Evolutionary conservation across 2,888 invertebrate genomes (phyloP), one percentile per base, ranked within the genome.

Genomic region (Scaptomyza flava): DNA sequence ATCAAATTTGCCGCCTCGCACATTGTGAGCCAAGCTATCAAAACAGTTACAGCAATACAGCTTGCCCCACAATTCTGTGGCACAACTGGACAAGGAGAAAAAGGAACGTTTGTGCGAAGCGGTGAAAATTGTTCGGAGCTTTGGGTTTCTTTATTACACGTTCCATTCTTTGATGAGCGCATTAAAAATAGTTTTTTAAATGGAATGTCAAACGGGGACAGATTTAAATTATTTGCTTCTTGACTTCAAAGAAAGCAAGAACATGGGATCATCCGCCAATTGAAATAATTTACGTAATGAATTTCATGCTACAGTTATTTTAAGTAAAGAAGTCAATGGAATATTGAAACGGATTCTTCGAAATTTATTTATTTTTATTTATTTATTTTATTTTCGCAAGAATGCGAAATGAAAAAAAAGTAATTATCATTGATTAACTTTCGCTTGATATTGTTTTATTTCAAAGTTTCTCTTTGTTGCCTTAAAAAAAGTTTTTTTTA

Each of bases 81-180:
- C 7, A 2, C 51, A 14, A 27, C n/a, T 42, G 59, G 57, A 51
- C 42, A 36, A n/a, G n/a, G 8, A 17, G 53, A 34, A 20, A 3
- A 20, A n/a, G 6, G 12, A n/a, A 45, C 53, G 68, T 72, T 76
- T 70, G 83, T 63, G 64, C 80, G 43, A 23, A 43, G 63, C 9
- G 47, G 61, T 74, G 65, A 72, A 36, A 77, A 70, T 70, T 74
- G 62, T 56, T 38, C 3, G 3, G 14, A 8, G 38, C 7, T 46
- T 46, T 41, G 12, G 23, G 8, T 42, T 42, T 9, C 46, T 50
- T 57, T 56, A 50, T 62, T 20, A 34, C 43, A 31, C 31, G 51
- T 33, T n/a, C n/a, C 23, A 12, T 61, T 61, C 9, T 33, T 38
- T 38, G 30, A 17, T 48, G 27, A 52, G 43, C 59, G 60, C 34